Evolutionary conservation across 2,113 vertebrate genomes (phyloP).

Genomic region (Sardina pilchardus): DNA sequence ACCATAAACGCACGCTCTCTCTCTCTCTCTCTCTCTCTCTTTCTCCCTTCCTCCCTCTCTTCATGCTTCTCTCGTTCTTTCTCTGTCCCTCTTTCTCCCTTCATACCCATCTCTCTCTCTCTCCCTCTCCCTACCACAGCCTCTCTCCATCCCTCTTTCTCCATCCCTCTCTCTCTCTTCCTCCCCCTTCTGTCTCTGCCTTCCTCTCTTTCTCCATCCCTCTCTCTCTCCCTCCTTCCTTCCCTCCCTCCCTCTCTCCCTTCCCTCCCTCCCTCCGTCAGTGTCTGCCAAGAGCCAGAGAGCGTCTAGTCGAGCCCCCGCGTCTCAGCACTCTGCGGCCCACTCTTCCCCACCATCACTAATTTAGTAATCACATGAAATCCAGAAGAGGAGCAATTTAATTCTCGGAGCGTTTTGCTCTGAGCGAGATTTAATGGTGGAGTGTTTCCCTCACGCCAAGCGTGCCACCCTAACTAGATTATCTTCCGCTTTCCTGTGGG

Average conservation of each 20-base stretch:
- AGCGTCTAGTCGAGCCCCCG: constrained; percentile 39
- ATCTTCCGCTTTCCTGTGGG: constrained; percentile 52
- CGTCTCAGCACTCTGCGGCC: constrained; percentile 35
- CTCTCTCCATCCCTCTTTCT: background rate
- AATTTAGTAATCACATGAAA: constrained; percentile 55
- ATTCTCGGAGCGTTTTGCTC: constrained; percentile 45
- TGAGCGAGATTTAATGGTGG: constrained; percentile 55
- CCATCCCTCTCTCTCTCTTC: background rate
- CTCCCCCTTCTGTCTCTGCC: no score
- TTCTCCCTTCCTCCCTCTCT: background rate
- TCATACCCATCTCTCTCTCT: background rate
- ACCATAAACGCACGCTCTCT: no score
- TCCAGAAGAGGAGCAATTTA: constrained; percentile 53
- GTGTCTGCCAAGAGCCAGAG: constrained; percentile 35
- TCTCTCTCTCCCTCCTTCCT: background rate
- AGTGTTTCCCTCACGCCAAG: constrained; percentile 54
- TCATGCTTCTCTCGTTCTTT: background rate
- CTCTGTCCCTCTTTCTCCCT: background rate
- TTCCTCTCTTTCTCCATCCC: background rate
- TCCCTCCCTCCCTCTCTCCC: background rate
- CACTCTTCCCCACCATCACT: constrained; percentile 50
- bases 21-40: background rate
- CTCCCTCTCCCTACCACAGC: background rate
- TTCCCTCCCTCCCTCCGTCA: background rate
- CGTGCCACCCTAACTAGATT: constrained; percentile 54